phyloP scores from a whole-genome alignment of 2,113 vertebrate genomes.

The Oreochromis aureus region DNA sequence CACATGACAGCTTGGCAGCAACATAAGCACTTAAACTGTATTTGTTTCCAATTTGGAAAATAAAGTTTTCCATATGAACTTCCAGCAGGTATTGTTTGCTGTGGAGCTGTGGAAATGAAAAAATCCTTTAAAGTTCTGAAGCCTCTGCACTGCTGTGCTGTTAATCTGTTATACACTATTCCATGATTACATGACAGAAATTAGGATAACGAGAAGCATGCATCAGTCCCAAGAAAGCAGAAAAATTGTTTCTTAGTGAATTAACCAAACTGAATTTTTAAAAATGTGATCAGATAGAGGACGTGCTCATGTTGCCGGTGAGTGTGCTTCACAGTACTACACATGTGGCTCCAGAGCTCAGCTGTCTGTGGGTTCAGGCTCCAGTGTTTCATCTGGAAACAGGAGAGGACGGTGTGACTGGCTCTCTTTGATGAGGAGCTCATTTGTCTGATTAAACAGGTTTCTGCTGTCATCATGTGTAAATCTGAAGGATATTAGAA shows the following conservation, averaged over 20 bases:
- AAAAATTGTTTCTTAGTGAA: not conserved
- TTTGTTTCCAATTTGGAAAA: too few species aligned
- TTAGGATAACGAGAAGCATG: too few species aligned
- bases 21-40: too few species aligned
- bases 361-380: not conserved
- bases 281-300: not conserved
- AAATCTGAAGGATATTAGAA: not conserved
- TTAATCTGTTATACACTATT: too few species aligned
- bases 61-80: too few species aligned
- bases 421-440: not conserved
- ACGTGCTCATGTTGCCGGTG: fast-evolving
- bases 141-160: too few species aligned
- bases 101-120: too few species aligned
- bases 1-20: not conserved
- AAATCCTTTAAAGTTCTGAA: too few species aligned
- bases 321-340: not conserved
- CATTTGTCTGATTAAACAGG: not conserved
- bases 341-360: not conserved
- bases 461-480: not conserved
- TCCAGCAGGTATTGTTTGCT: too few species aligned
- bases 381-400: not conserved
- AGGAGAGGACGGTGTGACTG: not conserved
- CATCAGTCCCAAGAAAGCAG: not conserved
- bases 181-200: too few species aligned
- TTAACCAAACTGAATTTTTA: not conserved